Evolutionary conservation across 2,113 vertebrate species (phyloP).

Genomic region (Neogobius melanostomus): DNA sequence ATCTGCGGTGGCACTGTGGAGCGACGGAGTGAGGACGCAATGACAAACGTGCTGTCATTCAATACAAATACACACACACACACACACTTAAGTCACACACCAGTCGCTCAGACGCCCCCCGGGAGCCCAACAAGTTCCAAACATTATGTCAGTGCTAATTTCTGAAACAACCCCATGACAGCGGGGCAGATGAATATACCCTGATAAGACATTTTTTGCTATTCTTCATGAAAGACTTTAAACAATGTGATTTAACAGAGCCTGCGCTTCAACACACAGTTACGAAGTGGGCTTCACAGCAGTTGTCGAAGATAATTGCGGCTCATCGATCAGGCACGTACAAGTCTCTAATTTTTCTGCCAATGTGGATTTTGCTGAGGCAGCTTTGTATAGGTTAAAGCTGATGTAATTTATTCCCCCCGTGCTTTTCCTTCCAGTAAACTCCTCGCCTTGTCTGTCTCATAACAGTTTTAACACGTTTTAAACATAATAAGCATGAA

Average conservation of each 20-base stretch:
- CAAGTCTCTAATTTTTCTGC: slow-evolving; percentile 8
- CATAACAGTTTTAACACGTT: not conserved
- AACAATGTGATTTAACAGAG: not conserved
- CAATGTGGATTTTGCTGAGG: slow-evolving; percentile 17
- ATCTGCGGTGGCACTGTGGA: slow-evolving; percentile 66
- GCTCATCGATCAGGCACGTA: slow-evolving; percentile 16
- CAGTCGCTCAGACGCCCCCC: slow-evolving; percentile 39
- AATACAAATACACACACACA: slow-evolving; percentile 23
- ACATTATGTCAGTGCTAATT: slow-evolving; percentile 18
- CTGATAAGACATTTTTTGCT: not conserved
- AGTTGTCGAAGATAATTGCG: slow-evolving; percentile 21
- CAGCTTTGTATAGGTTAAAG: slow-evolving; percentile 30
- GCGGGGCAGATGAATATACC: slow-evolving; percentile 15
- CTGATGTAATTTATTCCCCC: slow-evolving; percentile 1
- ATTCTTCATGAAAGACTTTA: not conserved
- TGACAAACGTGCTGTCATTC: slow-evolving; percentile 67
- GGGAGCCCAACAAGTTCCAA: slow-evolving; percentile 12
- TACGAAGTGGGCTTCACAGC: not conserved
- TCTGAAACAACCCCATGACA: slow-evolving; percentile 32
- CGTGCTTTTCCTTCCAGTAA: not conserved
- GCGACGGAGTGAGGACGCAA: slow-evolving; percentile 51
- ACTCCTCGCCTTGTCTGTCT: slow-evolving; percentile 3
- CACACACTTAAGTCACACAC: slow-evolving; percentile 13
- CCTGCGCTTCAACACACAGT: not conserved
- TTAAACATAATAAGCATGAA: not conserved